phyloP scores from a whole-genome alignment of 2,888 invertebrate genomes.

The Sthenelais limicola region DNA sequence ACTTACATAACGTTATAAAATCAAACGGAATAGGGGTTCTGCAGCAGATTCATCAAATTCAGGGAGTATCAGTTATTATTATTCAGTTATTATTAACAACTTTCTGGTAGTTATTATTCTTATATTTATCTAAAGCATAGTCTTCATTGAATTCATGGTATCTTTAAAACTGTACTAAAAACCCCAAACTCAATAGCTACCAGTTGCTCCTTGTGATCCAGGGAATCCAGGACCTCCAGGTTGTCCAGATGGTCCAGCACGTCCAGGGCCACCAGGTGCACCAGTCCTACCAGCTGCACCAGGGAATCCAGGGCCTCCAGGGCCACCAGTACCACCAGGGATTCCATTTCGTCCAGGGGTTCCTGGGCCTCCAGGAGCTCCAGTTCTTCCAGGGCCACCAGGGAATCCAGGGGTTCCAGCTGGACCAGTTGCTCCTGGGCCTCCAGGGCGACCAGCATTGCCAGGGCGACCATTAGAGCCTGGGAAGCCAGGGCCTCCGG shows the following conservation, averaged over 20 bases:
- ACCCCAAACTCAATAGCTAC: background rate
- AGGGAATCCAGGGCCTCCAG: background rate
- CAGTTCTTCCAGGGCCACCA: background rate
- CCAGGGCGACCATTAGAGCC: background rate
- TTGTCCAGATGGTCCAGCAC: background rate
- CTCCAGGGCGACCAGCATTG: background rate
- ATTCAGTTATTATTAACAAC: too few relatives aligned
- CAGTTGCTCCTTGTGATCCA: background rate
- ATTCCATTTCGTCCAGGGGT: slow-evolving; percentile 6
- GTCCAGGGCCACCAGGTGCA: background rate
- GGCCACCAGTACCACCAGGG: background rate
- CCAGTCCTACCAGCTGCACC: slow-evolving; percentile 2
- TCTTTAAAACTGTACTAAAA: background rate
- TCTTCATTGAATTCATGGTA: too few relatives aligned
- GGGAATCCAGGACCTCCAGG: slow-evolving; percentile 1
- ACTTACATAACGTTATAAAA: too few relatives aligned
- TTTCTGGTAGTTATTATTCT: too few relatives aligned
- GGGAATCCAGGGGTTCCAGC: slow-evolving; percentile 5
- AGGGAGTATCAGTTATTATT: too few relatives aligned
- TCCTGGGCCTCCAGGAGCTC: background rate
- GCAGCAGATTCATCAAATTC: too few relatives aligned
- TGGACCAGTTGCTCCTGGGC: background rate
- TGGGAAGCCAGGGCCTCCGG: slow-evolving; percentile 17
- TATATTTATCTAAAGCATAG: too few relatives aligned
- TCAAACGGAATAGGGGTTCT: too few relatives aligned